These are phyloP conservation scores for Rhinoraja longicauda DNA, from an alignment of 2,797 vertebrate species.

Conservation along the genomic window DNA sequence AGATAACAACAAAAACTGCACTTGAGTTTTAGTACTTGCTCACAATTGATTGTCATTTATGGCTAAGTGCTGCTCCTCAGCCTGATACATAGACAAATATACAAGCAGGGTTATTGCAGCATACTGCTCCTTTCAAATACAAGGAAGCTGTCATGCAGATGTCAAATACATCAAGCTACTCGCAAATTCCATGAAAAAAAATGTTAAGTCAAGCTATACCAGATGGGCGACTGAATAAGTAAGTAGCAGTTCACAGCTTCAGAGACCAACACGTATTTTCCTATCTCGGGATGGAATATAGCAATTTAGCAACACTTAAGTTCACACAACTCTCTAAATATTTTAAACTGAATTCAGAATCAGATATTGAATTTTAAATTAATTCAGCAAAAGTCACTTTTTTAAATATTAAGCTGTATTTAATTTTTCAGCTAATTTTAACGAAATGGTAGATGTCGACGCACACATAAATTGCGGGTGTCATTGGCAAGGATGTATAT, in stretches of 20 bases:
- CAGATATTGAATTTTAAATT: neutral
- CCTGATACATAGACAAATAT: constrained; percentile 57
- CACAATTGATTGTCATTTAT: constrained; percentile 55
- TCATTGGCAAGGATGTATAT: no score
- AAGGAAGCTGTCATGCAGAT: constrained; percentile 69
- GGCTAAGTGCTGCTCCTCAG: constrained; percentile 50
- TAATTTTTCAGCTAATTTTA: neutral
- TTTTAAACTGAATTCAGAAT: neutral
- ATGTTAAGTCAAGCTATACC: constrained; percentile 50
- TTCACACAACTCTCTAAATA: neutral
- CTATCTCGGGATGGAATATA: neutral
- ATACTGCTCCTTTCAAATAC: constrained; percentile 61
- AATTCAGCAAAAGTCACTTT: neutral
- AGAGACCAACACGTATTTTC: constrained; percentile 17
- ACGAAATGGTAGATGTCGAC: neutral
- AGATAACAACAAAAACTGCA: constrained; percentile 66
- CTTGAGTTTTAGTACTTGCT: constrained; percentile 51
- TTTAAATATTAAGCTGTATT: neutral
- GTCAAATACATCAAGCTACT: constrained; percentile 81
- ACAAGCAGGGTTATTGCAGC: constrained; percentile 63
- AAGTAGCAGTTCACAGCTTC: constrained; percentile 39
- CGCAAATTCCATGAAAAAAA: constrained; percentile 70
- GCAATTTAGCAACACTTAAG: neutral
- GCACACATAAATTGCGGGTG: no score
- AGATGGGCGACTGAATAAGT: constrained; percentile 52